These are phyloP conservation scores for Agrypnus murinus DNA, from an alignment of 2,888 invertebrate species.

Conservation along the genomic window DNA sequence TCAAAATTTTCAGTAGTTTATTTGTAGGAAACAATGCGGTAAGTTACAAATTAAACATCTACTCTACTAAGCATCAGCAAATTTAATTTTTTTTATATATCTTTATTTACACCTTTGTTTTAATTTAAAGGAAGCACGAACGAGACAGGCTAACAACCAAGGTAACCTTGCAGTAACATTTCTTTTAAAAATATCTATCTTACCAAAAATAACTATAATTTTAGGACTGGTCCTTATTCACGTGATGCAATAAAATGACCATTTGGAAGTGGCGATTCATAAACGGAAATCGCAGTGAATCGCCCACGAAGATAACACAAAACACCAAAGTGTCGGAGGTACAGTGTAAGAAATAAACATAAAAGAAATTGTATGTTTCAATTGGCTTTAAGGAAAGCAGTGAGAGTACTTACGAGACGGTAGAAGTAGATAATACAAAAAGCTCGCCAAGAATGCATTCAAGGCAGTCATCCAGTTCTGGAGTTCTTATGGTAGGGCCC, in stretches of 20 bases:
- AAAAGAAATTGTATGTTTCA: neutral
- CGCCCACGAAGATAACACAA: neutral
- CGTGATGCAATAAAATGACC: conserved; percentile 35
- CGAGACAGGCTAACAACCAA: neutral
- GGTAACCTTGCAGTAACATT: too few relatives aligned
- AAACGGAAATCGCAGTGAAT: conserved; percentile 23
- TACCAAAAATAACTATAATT: neutral
- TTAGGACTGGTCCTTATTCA: neutral
- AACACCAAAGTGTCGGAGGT: conserved; percentile 16
- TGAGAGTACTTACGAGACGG: neutral
- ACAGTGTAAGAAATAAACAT: neutral
- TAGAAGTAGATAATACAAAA: neutral
- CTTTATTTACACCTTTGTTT: neutral
- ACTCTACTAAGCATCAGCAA: too few relatives aligned
- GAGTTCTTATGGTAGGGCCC: conserved; percentile 99
- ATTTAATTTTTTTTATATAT: too few relatives aligned
- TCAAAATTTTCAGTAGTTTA: conserved; percentile 40
- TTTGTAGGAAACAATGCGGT: conserved; percentile 33
- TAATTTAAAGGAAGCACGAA: neutral
- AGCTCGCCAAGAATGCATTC: conserved; percentile 75
- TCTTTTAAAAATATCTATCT: neutral
- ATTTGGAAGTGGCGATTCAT: conserved; percentile 40
- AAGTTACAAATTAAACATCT: too few relatives aligned
- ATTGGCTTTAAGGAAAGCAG: neutral
- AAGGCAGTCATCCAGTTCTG: conserved; percentile 87